A percentile compares a stretch with the other conserved stretches of the same genome.
phyloP scores from a whole-genome alignment of 2,888 invertebrate genomes.

The Thecophora atra region DNA sequence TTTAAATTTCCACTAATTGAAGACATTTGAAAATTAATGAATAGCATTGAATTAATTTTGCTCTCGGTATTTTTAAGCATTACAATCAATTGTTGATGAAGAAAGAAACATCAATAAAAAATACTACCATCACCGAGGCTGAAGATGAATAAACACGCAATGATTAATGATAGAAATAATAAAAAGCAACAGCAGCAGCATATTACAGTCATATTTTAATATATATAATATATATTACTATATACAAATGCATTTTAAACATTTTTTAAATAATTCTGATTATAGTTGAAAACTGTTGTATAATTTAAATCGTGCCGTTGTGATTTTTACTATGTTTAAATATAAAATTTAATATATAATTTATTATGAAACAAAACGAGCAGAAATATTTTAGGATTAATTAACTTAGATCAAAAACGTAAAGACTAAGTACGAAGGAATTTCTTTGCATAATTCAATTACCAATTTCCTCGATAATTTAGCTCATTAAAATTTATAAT shows the following conservation, averaged over 20 bases:
- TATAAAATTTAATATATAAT: too few species aligned
- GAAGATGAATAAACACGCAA: constrained; percentile 68
- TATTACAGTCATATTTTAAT: constrained; percentile 1
- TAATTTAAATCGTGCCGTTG: too few species aligned
- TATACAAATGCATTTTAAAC: constrained; percentile 24
- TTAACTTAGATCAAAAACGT: too few species aligned
- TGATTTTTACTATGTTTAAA: too few species aligned
- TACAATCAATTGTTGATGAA: constrained; percentile 61
- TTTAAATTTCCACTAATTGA: neutral
- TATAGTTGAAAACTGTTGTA: too few species aligned
- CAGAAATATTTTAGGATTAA: constrained; percentile 8
- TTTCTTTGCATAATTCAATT: too few species aligned
- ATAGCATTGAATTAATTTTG: neutral
- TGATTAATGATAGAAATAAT: neutral
- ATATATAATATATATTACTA: neutral
- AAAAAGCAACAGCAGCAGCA: neutral
- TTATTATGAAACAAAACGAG: neutral
- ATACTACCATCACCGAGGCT: constrained; percentile 77
- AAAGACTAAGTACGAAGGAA: too few species aligned
- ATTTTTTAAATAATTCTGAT: too few species aligned
- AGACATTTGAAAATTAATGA: neutral
- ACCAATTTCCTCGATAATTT: too few species aligned
- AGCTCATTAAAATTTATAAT: too few species aligned
- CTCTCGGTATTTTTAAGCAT: constrained; percentile 52
- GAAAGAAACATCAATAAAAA: constrained; percentile 69